Base-by-base conservation (phyloP, 2,113 vertebrate genomes). In the Halcyon senegalensis region DNA sequence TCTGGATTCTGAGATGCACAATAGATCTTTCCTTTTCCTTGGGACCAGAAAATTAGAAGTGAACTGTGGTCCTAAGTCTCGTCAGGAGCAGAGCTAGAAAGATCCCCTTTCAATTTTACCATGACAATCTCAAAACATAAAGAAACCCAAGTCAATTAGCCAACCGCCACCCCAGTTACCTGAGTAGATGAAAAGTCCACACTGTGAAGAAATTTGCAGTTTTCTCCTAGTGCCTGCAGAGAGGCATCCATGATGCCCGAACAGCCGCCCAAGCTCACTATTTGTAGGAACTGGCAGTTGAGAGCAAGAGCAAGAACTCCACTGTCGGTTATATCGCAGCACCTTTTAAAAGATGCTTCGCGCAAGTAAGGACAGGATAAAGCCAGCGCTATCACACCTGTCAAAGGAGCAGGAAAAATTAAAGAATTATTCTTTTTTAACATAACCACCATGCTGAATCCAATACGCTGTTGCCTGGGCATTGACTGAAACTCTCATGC, bases 141-240 rank as follows among this genome's bases (percentile, higher is more conserved):
- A 37, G 11, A 72, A 79, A 56, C 1, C 4, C 4, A 68, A 62
- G 33, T 55, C 69, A 75, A 12, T 6, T 27, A 62, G 15, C 13
- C 46, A 63, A 25, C 1, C 75, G 56, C 7, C n/a, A 68, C 77
- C 8, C 5, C 3, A 91, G 39, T 97, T 97, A 98, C 98, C 97
- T 94, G 97, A 66, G 98, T 98, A 68, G 97, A 97, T 69, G 98
- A 98, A 78, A 98, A 98, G 92, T 98, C 98, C 84, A 98, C 97
- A 35, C 97, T 98, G 62, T 98, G 98, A 84, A 98, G 94, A 93
- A 97, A 97, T 16, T 83, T 93, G 92, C 98, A 98, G 93, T 98
- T 97, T 91, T 98, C 55, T 50, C 98, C 98, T 16, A 98, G 84
- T 5, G 98, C 98, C 50, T 95, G 96, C 84, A 98, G 93, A 76